Base-by-base conservation (phyloP, 2,888 invertebrate genomes). In the Melipona beecheii region DNA sequence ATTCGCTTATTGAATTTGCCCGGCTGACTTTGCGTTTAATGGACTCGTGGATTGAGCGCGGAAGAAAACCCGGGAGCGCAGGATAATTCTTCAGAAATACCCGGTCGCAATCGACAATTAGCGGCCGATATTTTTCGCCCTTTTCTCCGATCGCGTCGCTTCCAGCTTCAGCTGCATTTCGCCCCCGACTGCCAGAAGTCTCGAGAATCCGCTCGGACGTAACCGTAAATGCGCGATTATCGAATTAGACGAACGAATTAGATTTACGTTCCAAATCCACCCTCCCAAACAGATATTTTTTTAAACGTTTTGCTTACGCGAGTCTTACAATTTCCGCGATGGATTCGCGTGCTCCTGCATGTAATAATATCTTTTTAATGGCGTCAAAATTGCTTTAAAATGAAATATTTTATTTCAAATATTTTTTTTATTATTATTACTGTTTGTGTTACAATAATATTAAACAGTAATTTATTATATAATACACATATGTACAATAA, bases 1-100 rank as follows among this genome's bases (percentile, higher is more conserved):
- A 82, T 82, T 78, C 82, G 77, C 78, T 84, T 82, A 84, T 84
- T 78, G 83, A 84, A 84, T 82, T 78, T 78, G 82, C 83, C 66
- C 64, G 77, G 13, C 77, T 83, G 78, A 78, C 82, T 82, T 74
- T 74, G 78, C 83, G 70, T 78, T 81, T 82, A 84, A 84, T 82
- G 82, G 74, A 82, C 74, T 72, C 70, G 43, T 17, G 73, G 82
- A 82, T 82, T 69, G 71, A 78, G 74, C 66, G 13, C 43, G 56
- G 70, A 73, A 78, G 70, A 60, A 84, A 71, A 70, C 58, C 74
- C 62, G 36, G 15, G 64, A 27, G 62, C 31, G 83, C 58, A 54
- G 72, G 77, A 83, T 82, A 77, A 83, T 83, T 83, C 77, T 70
- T 82, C 82, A 73, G 83, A 82, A 83, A 82, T 69, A 60, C 82